Percentiles rank a stretch among this genome's conserved stretches.
Evolutionary conservation across 2,888 invertebrate species (phyloP).

Genomic region (Steinernema hermaphroditum): DNA sequence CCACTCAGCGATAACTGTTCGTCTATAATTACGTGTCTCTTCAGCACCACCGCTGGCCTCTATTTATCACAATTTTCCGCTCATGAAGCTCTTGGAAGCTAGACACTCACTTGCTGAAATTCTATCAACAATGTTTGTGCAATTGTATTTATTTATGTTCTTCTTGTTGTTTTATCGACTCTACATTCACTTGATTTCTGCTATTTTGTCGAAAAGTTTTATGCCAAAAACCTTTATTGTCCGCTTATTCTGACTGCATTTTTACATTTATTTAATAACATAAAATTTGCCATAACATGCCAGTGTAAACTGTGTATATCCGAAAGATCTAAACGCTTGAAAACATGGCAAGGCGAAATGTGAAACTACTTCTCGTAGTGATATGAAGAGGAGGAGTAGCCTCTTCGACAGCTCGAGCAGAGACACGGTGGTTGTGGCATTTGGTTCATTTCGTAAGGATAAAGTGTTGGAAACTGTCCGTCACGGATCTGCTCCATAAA

Average conservation of each 20-base stretch:
- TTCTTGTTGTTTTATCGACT: conserved; percentile 15
- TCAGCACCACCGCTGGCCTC: neutral
- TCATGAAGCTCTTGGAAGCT: neutral
- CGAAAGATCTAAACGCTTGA: too few relatives aligned
- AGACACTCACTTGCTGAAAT: neutral
- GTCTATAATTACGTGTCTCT: neutral
- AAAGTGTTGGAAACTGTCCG: neutral
- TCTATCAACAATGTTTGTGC: neutral
- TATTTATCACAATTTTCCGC: neutral
- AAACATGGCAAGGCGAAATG: too few relatives aligned
- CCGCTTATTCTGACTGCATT: conserved; percentile 18
- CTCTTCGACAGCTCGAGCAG: conserved; percentile 9
- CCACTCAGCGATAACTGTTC: conserved; percentile 4
- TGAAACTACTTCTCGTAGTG: neutral
- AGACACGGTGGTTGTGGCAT: conserved; percentile 11
- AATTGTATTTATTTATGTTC: conserved; percentile 30
- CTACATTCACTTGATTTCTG: neutral
- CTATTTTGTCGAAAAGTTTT: neutral
- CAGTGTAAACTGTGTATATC: too few relatives aligned
- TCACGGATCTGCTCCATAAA: conserved; percentile 16
- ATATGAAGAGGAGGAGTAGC: neutral
- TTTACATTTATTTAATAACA: conserved; percentile 15
- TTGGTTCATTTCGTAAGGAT: neutral
- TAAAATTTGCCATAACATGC: conserved; percentile 14
- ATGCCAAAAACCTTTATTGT: neutral